Conservation (phyloP, 1,140 invertebrate species). For the Heliconius melpomene region DNA sequence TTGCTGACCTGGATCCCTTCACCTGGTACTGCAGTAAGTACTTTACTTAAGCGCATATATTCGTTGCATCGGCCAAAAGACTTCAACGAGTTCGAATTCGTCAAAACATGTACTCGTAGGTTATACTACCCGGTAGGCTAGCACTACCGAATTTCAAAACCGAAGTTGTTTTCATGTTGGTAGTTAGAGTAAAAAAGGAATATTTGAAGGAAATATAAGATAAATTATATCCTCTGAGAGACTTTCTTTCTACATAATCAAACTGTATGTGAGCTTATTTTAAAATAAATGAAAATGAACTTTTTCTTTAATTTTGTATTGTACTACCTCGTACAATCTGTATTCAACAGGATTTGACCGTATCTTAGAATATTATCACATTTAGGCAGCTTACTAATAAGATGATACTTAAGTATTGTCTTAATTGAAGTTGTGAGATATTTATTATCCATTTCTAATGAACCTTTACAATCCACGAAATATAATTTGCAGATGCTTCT, state of each 20-base stretch:
- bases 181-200: not conserved
- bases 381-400: not conserved
- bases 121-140: constrained; percentile 7
- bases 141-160: not conserved
- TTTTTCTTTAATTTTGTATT: too few species aligned
- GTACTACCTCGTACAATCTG: too few species aligned
- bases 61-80: constrained; percentile 48
- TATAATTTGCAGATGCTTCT: not conserved
- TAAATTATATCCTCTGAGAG: not conserved
- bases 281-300: not conserved
- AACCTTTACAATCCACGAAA: not conserved
- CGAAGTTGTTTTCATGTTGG: not conserved
- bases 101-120: not conserved
- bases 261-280: not conserved
- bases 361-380: not conserved
- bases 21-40: constrained; percentile 70
- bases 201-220: not conserved
- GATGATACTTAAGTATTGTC: not conserved
- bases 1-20: constrained; percentile 59
- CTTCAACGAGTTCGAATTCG: constrained; percentile 58
- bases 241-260: not conserved
- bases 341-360: not conserved
- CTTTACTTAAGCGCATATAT: constrained; percentile 17
- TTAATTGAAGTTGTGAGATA: not conserved
- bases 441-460: not conserved